Percentiles rank a stretch among this genome's conserved stretches.
Conservation (phyloP, 2,888 invertebrate species). For the Acanthosoma haemorrhoidale region DNA sequence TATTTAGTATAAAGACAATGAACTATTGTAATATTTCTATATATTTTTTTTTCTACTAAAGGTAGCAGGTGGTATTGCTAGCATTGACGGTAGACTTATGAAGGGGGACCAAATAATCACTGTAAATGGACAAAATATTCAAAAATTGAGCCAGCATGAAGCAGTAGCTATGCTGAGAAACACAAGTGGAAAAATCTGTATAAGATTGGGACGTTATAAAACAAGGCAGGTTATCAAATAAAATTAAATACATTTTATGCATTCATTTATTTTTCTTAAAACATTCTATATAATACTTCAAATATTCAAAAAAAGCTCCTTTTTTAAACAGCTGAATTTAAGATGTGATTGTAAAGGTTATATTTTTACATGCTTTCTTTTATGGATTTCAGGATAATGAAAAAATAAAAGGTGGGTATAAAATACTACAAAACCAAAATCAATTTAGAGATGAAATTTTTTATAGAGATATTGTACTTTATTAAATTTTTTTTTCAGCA, state of each 20-base stretch:
- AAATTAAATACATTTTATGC: no score
- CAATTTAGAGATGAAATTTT: no score
- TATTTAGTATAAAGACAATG: no score
- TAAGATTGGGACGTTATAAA: slow-evolving; percentile 84
- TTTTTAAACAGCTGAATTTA: background rate
- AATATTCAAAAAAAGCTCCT: no score
- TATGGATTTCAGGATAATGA: background rate
- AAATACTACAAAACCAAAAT: no score
- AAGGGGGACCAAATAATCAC: slow-evolving; percentile 86
- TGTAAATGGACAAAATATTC: slow-evolving; percentile 81
- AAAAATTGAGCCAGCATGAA: slow-evolving; percentile 69
- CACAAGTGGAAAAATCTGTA: slow-evolving; percentile 69
- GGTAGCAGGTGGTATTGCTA: slow-evolving; percentile 83
- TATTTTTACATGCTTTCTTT: background rate
- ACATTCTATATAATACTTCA: no score
- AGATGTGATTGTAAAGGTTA: background rate
- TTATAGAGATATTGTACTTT: no score
- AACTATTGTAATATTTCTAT: no score
- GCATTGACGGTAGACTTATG: slow-evolving; percentile 80
- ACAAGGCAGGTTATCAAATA: slow-evolving; percentile 46
- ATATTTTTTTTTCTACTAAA: slow-evolving; percentile 46
- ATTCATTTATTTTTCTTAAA: no score
- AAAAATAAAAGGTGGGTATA: background rate
- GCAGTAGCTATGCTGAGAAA: slow-evolving; percentile 87
- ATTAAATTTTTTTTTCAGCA: no score